Conservation (phyloP, 2,888 invertebrate genomes). For the Cryptocheilus praepositus region DNA sequence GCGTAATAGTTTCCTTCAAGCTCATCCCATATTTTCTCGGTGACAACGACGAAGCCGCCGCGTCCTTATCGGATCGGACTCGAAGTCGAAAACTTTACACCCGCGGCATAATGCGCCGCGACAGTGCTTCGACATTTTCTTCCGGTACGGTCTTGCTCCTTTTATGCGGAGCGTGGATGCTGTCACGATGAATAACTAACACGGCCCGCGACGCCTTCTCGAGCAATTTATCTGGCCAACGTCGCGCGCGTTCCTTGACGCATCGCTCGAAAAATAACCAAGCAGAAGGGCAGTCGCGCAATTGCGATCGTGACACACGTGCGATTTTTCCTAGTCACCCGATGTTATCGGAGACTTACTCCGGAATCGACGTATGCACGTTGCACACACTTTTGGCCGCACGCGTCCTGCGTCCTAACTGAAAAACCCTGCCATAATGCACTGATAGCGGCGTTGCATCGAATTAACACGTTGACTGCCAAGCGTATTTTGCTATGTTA, state of each 20-base stretch:
- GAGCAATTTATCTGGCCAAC: constrained; percentile 49
- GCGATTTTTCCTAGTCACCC: too few relatives aligned
- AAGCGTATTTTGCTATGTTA: too few relatives aligned
- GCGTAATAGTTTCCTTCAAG: constrained; percentile 35
- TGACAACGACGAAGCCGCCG: constrained; percentile 57
- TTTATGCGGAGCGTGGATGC: constrained; percentile 39
- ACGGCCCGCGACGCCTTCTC: constrained; percentile 41
- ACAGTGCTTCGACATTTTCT: constrained; percentile 28
- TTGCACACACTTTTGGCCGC: too few relatives aligned
- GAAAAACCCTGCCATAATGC: too few relatives aligned
- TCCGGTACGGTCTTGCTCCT: constrained; percentile 27
- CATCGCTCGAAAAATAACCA: background rate
- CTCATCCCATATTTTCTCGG: constrained; percentile 59
- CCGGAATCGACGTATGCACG: too few relatives aligned
- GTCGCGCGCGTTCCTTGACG: constrained; percentile 12
- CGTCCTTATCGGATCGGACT: constrained; percentile 64
- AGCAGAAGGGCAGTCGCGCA: constrained; percentile 9
- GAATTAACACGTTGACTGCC: too few relatives aligned
- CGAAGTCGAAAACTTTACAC: constrained; percentile 49
- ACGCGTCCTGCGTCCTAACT: too few relatives aligned
- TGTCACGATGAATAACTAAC: constrained; percentile 61
- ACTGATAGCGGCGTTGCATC: constrained; percentile 17
- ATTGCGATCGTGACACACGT: too few relatives aligned
- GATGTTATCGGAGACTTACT: too few relatives aligned
- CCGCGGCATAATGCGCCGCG: constrained; percentile 40